Evolutionary conservation across 2,888 invertebrate genomes (phyloP).

Genomic region (Steromphala cineraria): DNA sequence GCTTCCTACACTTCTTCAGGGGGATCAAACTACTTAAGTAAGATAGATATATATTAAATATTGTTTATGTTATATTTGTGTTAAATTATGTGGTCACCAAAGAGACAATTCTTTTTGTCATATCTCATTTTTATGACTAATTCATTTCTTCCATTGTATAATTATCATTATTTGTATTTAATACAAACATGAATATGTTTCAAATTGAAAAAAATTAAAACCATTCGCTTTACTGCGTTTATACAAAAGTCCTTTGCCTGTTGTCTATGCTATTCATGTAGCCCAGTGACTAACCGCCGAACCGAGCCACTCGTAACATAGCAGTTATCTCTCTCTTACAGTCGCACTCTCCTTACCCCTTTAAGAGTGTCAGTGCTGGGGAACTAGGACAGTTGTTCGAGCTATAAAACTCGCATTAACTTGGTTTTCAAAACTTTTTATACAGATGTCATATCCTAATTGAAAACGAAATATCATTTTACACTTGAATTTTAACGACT

Average conservation of each 20-base stretch:
- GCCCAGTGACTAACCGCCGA: not conserved
- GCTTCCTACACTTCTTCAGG: slow-evolving; percentile 11
- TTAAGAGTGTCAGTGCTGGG: too few species aligned
- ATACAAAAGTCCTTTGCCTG: not conserved
- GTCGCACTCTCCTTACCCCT: too few species aligned
- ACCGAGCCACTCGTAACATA: too few species aligned
- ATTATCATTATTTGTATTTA: slow-evolving; percentile 24
- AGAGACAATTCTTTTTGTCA: slow-evolving; percentile 19
- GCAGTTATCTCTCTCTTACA: too few species aligned
- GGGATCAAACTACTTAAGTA: slow-evolving; percentile 15
- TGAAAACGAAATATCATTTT: too few species aligned
- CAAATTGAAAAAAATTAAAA: slow-evolving; percentile 22
- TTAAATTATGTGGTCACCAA: slow-evolving; percentile 19
- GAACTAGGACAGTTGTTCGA: too few species aligned
- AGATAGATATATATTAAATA: slow-evolving; percentile 19
- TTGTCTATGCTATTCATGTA: not conserved
- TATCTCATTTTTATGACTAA: slow-evolving; percentile 15
- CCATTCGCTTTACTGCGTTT: slow-evolving; percentile 15
- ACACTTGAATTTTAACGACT: too few species aligned
- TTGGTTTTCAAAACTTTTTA: too few species aligned
- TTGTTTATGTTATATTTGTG: slow-evolving; percentile 17
- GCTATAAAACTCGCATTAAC: too few species aligned
- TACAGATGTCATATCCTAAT: too few species aligned
- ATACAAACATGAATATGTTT: slow-evolving; percentile 17
- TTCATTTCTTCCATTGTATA: slow-evolving; percentile 20